phyloP scores from a whole-genome alignment of 2,888 invertebrate species.

The Neuroscelio doddi region DNA sequence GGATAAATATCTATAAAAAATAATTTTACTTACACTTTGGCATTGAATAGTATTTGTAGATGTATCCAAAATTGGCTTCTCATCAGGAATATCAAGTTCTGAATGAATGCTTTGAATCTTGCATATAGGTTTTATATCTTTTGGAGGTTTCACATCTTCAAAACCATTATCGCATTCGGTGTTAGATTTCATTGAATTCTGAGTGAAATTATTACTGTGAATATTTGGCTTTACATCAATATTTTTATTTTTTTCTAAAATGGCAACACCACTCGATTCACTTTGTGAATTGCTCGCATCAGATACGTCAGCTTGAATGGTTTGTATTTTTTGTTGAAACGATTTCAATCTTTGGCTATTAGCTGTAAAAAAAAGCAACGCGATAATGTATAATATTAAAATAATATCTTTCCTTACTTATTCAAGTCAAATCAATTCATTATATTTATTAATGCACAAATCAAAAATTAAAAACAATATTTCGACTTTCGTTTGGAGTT shows the following conservation, averaged over 20 bases:
- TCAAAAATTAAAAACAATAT: no score
- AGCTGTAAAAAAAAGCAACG: conserved; percentile 47
- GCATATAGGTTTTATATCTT: conserved; percentile 22
- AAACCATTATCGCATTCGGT: conserved; percentile 4
- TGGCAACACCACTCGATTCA: neutral
- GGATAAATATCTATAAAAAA: neutral
- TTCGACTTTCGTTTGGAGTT: no score
- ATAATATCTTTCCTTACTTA: no score
- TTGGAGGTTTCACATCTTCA: conserved; percentile 29
- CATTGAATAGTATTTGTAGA: conserved; percentile 24
- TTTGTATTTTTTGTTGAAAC: conserved; percentile 55
- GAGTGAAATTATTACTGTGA: no score
- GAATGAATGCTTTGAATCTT: conserved; percentile 62
- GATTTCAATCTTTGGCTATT: conserved; percentile 59
- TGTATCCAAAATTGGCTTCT: conserved; percentile 59
- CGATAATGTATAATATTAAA: no score
- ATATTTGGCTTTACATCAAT: no score
- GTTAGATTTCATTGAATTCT: no score
- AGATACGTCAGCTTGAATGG: conserved; percentile 25
- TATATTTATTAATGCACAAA: no score
- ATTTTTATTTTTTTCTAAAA: no score
- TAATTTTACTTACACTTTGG: conserved; percentile 33
- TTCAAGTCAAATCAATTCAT: no score
- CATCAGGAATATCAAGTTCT: conserved; percentile 67
- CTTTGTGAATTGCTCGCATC: neutral